phyloP scores from a whole-genome alignment of 2,888 invertebrate species.

The Sinhomidia bicolor region DNA sequence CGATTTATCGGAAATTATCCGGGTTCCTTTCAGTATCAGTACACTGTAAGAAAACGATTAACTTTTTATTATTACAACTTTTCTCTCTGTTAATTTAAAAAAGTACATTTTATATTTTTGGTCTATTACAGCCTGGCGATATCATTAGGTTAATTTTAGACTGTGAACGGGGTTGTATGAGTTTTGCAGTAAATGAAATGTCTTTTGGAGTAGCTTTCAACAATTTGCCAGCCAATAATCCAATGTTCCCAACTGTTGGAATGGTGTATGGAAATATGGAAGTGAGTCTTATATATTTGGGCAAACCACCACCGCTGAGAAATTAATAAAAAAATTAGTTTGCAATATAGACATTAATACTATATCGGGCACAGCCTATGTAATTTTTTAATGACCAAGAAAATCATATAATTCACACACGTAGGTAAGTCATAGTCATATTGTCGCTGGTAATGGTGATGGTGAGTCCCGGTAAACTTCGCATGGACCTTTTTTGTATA shows the following conservation, averaged over 20 bases:
- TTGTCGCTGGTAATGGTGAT: too few species aligned
- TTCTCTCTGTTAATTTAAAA: too few species aligned
- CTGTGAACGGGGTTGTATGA: neutral
- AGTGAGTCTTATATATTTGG: slow-evolving; percentile 39
- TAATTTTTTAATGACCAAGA: too few species aligned
- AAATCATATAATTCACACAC: too few species aligned
- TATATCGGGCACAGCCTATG: too few species aligned
- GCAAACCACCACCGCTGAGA: slow-evolving; percentile 19
- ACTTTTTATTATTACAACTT: neutral
- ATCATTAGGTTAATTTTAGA: slow-evolving; percentile 40
- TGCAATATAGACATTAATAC: neutral
- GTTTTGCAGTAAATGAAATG: slow-evolving; percentile 41
- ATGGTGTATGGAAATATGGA: slow-evolving; percentile 50
- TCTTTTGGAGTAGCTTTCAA: slow-evolving; percentile 31
- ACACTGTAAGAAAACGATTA: slow-evolving; percentile 34
- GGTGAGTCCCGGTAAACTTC: too few species aligned
- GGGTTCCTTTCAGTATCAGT: neutral
- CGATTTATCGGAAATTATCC: slow-evolving; percentile 22
- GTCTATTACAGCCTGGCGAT: slow-evolving; percentile 28
- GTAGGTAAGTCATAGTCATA: too few species aligned
- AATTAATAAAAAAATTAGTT: slow-evolving; percentile 3
- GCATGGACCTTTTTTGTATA: too few species aligned
- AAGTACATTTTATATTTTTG: too few species aligned
- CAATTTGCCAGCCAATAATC: slow-evolving; percentile 1
- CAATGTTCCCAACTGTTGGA: slow-evolving; percentile 9